Evolutionary conservation across 2,888 invertebrate genomes (phyloP), one percentile per base, ranked within the genome.

Genomic region (Chromoteleia sp.): DNA sequence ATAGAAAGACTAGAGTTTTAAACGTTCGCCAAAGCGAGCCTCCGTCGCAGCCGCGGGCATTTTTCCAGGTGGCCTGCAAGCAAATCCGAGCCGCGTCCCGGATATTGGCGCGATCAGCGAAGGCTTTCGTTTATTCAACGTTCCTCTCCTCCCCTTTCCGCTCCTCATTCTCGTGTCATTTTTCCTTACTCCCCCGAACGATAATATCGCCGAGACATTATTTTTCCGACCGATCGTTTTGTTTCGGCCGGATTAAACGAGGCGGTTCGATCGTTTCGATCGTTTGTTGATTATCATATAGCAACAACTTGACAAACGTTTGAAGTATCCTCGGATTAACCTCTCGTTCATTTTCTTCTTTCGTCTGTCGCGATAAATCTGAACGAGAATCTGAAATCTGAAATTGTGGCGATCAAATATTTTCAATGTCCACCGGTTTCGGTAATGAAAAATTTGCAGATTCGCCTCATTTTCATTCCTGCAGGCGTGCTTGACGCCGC

Each of bases 21-120:
- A 77, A 71, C 77, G 70, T 70, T 77, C 54, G 12, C 29, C 70
- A 70, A 63, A 63, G 77, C 52, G 39, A 77, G 70, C 59, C 54
- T 61, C 54, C 61, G 29, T 58, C 21, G 17, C 52, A 30, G 63
- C 79, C 73, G 59, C 59, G 67, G 59, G 79, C 79, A 71, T 73
- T 73, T 79, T 79, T 71, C 70, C 67, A 71, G 71, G 58, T 73
- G 78, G 65, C 65, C 78, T 56, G 65, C 78, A 67, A 71, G 78
- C 71, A 73, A 78, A 78, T 78, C 67, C 78, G 41, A 50, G 54
- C 45, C 43, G 17, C 65, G 59, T 67, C 45, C 59, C 73, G 78
- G 78, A 73, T 79, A 79, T 79, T 79, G 67, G 79, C 52, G 54
- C 73, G 79, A 73, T 79, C 79, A 59, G 19, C 61, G 79, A 12